A percentile compares a stretch with the other conserved stretches of the same genome.
Conservation (phyloP, 2,797 vertebrate species). For the Chaunax sp. region DNA sequence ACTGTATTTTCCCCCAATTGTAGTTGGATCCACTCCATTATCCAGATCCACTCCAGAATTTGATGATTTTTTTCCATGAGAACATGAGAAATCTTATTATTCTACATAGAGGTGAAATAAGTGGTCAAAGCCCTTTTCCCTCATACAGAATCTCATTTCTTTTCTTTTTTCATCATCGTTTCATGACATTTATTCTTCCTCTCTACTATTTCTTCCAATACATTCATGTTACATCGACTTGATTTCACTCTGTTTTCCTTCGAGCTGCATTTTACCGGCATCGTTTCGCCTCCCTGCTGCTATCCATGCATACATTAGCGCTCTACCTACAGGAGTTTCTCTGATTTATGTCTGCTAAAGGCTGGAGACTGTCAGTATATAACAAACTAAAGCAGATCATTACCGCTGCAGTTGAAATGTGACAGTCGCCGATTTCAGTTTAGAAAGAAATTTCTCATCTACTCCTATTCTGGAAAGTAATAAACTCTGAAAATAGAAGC, state of each 20-base stretch:
- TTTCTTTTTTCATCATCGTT: not conserved
- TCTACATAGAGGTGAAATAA: too few species aligned
- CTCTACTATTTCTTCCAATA: not conserved
- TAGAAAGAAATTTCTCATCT: too few species aligned
- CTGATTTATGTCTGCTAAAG: conserved; percentile 37
- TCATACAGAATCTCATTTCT: not conserved
- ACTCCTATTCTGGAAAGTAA: conserved; percentile 15
- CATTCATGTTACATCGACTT: not conserved
- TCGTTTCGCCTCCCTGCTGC: conserved; percentile 25
- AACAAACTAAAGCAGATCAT: conserved; percentile 26
- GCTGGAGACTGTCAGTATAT: conserved; percentile 16
- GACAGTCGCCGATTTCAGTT: not conserved
- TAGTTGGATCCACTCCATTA: too few species aligned
- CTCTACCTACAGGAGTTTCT: conserved; percentile 30
- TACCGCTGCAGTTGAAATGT: not conserved
- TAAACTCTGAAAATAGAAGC: conserved; percentile 11
- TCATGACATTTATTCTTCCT: not conserved
- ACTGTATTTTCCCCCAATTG: too few species aligned
- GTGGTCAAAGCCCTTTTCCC: too few species aligned
- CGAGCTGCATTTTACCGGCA: too few species aligned
- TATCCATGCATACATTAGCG: conserved; percentile 45
- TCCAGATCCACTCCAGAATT: too few species aligned
- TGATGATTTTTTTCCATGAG: too few species aligned
- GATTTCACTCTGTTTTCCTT: too few species aligned
- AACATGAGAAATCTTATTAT: too few species aligned